These are phyloP conservation scores for Scaeva pyrastri DNA, from an alignment of 2,888 invertebrate genomes.

Conservation along the genomic window DNA sequence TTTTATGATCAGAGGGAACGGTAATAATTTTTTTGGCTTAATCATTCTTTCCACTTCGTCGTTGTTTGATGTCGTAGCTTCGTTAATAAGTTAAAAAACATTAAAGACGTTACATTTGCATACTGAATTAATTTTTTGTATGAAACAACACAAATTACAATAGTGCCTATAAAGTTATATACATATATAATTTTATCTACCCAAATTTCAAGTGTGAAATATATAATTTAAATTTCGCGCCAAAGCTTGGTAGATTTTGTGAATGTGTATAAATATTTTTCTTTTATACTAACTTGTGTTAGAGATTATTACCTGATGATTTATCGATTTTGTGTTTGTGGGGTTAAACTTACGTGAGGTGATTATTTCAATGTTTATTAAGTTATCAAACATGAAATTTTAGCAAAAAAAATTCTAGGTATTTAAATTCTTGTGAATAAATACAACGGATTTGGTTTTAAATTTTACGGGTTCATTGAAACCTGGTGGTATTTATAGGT, in stretches of 20 bases:
- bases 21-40: conserved; percentile 29
- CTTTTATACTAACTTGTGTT: neutral
- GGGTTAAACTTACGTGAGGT: neutral
- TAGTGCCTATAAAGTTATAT: neutral
- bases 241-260: conserved; percentile 22
- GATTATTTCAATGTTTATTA: neutral
- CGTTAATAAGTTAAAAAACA: conserved; percentile 2
- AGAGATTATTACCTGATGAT: neutral
- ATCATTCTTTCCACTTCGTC: conserved; percentile 16
- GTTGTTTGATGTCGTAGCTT: neutral
- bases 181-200: too few species aligned
- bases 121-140: conserved; percentile 28
- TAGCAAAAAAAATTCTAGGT: neutral
- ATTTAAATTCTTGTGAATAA: conserved; percentile 16
- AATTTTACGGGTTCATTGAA: conserved; percentile 5
- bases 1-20: conserved; percentile 5
- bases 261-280: neutral
- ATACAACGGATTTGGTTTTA: neutral
- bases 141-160: neutral
- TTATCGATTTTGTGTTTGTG: neutral
- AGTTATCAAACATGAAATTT: neutral
- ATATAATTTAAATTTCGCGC: conserved; percentile 51
- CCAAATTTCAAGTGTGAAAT: conserved; percentile 45
- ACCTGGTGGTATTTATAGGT: neutral
- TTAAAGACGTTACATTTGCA: conserved; percentile 32